phyloP scores from a whole-genome alignment of 2,888 invertebrate species.

The Gasteruption jaculator region DNA sequence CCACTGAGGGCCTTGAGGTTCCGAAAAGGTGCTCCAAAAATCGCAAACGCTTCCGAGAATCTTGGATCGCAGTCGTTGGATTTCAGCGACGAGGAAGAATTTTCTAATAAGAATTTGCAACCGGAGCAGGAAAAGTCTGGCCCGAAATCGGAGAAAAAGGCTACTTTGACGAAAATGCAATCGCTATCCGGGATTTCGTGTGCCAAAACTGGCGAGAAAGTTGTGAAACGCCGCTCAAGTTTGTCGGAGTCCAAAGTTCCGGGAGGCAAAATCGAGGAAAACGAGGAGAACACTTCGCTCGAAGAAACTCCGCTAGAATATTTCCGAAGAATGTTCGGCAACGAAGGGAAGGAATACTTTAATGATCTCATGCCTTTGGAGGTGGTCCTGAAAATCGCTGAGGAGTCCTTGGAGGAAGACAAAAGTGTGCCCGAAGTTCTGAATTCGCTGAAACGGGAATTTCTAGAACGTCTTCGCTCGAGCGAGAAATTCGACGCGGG shows the following conservation, averaged over 20 bases:
- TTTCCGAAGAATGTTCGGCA: no score
- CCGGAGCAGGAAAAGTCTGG: neutral
- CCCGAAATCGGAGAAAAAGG: slow-evolving; percentile 15
- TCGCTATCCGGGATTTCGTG: slow-evolving; percentile 24
- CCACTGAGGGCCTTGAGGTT: slow-evolving; percentile 37
- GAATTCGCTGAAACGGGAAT: slow-evolving; percentile 29
- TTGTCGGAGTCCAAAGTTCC: neutral
- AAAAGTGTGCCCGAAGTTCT: slow-evolving; percentile 24
- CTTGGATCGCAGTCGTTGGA: slow-evolving; percentile 1
- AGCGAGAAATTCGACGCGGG: slow-evolving; percentile 2
- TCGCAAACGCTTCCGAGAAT: slow-evolving; percentile 22
- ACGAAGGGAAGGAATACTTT: no score
- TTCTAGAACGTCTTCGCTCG: slow-evolving; percentile 22
- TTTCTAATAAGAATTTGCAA: slow-evolving; percentile 8
- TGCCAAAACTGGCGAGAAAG: no score
- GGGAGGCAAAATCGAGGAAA: no score
- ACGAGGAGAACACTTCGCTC: no score
- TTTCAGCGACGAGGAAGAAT: slow-evolving; percentile 8
- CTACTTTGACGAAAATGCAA: slow-evolving; percentile 27
- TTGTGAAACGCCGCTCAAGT: neutral
- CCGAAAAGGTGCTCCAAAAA: slow-evolving; percentile 24
- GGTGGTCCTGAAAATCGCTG: slow-evolving; percentile 25
- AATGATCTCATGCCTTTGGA: slow-evolving; percentile 18
- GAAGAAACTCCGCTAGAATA: no score
- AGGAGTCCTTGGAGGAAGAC: slow-evolving; percentile 13